Conservation (phyloP, 2,113 vertebrate species). For the Tenrec ecaudatus region DNA sequence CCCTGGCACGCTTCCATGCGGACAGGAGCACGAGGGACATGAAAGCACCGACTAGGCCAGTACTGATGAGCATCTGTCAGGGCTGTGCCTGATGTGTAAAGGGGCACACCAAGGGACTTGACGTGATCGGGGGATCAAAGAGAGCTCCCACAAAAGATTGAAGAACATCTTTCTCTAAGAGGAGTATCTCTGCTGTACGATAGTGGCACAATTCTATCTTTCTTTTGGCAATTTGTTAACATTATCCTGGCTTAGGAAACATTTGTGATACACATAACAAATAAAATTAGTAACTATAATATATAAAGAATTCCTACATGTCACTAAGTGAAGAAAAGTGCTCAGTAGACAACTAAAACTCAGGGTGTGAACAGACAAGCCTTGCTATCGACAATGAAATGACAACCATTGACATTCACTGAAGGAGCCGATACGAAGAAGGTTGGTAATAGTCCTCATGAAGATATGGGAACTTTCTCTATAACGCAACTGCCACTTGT, state of each 20-base stretch:
- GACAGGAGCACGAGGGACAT: background rate
- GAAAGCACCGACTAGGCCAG: conserved; percentile 23
- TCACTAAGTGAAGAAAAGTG: conserved; percentile 4
- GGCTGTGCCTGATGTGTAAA: too few relatives aligned
- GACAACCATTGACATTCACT: background rate
- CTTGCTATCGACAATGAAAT: background rate
- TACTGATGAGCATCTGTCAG: background rate
- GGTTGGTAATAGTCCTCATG: too few relatives aligned
- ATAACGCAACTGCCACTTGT: too few relatives aligned
- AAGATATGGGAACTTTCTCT: too few relatives aligned
- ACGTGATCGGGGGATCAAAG: background rate
- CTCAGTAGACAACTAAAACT: background rate
- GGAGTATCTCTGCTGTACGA: background rate
- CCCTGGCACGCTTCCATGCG: background rate
- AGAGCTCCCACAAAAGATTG: background rate
- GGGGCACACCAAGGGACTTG: background rate
- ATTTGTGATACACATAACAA: background rate
- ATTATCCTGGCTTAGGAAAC: background rate
- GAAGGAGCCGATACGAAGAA: background rate
- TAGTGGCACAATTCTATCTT: background rate
- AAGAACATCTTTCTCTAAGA: background rate
- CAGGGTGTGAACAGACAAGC: background rate
- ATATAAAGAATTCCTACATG: conserved; percentile 16
- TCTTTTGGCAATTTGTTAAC: background rate
- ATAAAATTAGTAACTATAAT: background rate